These are phyloP conservation scores for Lepidochitona cinerea DNA, from an alignment of 2,888 invertebrate species.

Conservation along the genomic window DNA sequence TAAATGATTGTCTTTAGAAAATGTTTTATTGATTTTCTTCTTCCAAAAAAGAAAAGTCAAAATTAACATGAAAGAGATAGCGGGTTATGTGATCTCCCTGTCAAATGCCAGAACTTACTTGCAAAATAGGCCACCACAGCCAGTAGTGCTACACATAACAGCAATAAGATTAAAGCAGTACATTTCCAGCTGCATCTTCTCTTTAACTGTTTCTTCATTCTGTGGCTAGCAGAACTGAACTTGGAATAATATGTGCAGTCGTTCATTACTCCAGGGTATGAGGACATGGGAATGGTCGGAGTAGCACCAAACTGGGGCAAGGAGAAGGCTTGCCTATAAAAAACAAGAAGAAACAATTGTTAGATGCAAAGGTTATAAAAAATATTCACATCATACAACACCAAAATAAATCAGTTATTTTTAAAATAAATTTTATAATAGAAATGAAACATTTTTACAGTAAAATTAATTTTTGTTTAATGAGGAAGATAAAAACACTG, in stretches of 20 bases:
- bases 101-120: no score
- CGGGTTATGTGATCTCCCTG: no score
- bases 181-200: slow-evolving; percentile 92
- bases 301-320: slow-evolving; percentile 44
- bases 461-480: no score
- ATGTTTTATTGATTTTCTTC: no score
- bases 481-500: no score
- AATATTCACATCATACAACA: no score
- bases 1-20: no score
- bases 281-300: slow-evolving; percentile 34
- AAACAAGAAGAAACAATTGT: not conserved
- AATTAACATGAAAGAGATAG: not conserved
- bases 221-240: slow-evolving; percentile 59
- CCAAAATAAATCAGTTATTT: no score
- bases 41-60: no score
- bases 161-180: slow-evolving; percentile 92
- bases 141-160: slow-evolving; percentile 89
- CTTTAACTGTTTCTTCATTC: slow-evolving; percentile 66
- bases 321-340: slow-evolving; percentile 38
- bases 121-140: slow-evolving; percentile 96
- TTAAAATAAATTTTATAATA: no score
- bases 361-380: not conserved
- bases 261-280: slow-evolving; percentile 44
- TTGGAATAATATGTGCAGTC: slow-evolving; percentile 65
- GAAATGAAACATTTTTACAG: no score